Conservation (phyloP, 1,140 invertebrate species). For the Dendrolimus kikuchii region DNA sequence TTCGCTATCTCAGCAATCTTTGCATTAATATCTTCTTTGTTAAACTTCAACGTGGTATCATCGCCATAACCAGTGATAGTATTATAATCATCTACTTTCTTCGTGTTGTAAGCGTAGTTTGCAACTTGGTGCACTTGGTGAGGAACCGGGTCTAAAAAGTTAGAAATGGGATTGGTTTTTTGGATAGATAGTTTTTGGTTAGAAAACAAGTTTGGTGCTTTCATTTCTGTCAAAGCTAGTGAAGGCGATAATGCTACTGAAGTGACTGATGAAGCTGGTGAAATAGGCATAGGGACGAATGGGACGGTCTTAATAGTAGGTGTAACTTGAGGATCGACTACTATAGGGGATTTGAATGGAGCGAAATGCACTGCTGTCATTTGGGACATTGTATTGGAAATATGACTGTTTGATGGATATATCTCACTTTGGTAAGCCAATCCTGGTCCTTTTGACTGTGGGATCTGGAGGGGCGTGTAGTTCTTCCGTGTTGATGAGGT, state of each 20-base stretch:
- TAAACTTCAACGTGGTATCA: slow-evolving; percentile 51
- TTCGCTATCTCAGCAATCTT: slow-evolving; percentile 69
- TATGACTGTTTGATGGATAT: slow-evolving; percentile 48
- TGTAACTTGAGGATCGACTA: slow-evolving; percentile 58
- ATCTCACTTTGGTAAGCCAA: slow-evolving; percentile 60
- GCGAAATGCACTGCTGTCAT: slow-evolving; percentile 51
- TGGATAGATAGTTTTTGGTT: slow-evolving; percentile 36
- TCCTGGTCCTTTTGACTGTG: slow-evolving; percentile 44
- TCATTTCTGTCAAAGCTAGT: slow-evolving; percentile 46
- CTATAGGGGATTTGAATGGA: slow-evolving; percentile 38
- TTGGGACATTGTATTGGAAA: slow-evolving; percentile 60
- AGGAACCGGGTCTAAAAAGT: slow-evolving; percentile 64
- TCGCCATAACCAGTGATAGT: slow-evolving; percentile 59
- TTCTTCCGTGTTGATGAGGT: slow-evolving; percentile 39
- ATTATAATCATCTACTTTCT: slow-evolving; percentile 68
- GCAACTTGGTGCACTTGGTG: slow-evolving; percentile 56
- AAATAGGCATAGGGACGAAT: slow-evolving; percentile 59
- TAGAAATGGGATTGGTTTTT: slow-evolving; percentile 56
- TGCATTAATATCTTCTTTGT: slow-evolving; percentile 61
- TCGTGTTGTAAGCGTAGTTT: slow-evolving; percentile 49
- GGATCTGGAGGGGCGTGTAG: slow-evolving; percentile 42
- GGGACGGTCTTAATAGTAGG: slow-evolving; percentile 62
- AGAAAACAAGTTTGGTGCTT: slow-evolving; percentile 46
- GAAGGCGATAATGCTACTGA: slow-evolving; percentile 46
- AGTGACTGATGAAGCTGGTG: slow-evolving; percentile 51